Evolutionary conservation across 2,113 vertebrate genomes (phyloP).

Genomic region (Eonycteris spelaea): DNA sequence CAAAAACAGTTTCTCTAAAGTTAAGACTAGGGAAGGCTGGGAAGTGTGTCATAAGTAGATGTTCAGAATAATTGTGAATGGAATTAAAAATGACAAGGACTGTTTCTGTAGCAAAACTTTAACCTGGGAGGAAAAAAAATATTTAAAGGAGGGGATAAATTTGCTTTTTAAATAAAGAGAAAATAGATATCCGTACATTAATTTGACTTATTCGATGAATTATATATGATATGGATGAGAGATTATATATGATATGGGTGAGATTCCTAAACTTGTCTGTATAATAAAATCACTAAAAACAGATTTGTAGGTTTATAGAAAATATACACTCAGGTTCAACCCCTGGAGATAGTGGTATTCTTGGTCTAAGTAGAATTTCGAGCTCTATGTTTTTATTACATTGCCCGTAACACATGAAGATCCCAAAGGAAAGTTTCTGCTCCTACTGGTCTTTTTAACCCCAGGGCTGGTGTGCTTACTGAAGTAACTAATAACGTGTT

Average conservation of each 20-base stretch:
- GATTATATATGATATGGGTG: neutral
- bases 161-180: neutral
- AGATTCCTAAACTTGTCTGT: neutral
- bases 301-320: neutral
- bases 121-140: neutral
- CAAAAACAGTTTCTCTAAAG: neutral
- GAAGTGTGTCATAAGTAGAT: neutral
- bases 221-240: neutral
- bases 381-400: neutral
- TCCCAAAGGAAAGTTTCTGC: neutral
- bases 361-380: neutral
- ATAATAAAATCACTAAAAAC: neutral
- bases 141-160: neutral
- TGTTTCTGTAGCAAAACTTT: neutral
- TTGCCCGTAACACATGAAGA: neutral
- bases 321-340: neutral
- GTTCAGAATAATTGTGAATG: neutral
- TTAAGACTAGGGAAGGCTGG: neutral
- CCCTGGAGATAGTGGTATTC: neutral
- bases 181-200: neutral
- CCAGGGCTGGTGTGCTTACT: neutral
- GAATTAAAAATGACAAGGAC: neutral
- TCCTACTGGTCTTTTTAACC: neutral
- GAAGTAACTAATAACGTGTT: neutral
- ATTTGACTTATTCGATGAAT: neutral